Evolutionary conservation across 92 coral and sea anemone species (phyloP), one percentile per base, ranked within the genome.

Genomic region (Umimayanthus kanabou): DNA sequence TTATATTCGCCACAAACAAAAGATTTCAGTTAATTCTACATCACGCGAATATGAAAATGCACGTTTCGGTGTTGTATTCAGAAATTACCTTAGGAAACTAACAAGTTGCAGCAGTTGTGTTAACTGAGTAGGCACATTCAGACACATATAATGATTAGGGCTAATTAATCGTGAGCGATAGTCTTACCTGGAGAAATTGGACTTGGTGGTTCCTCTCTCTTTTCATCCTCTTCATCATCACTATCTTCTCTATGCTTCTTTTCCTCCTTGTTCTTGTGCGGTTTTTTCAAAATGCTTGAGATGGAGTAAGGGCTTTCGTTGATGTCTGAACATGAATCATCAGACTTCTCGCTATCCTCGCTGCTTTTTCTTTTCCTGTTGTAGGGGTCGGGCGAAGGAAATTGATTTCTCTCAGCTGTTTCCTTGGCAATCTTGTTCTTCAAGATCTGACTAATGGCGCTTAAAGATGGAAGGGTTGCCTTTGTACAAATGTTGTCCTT

Each of bases 391-490:
- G 87, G 87, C 88, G 89, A 78, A 65, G 92, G 88, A 42, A 88
- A 90, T 75, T 91, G 91, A 42, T 91, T 90, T 77, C 97, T 90
- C 67, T 89, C 93, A 13, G 91, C 92, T 14, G 88, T 94, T 69
- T 94, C 97, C 76, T 88, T 83, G 42, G 92, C 94, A 53, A 96
- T 92, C 89, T 92, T 96, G 61, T 90, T 87, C 85, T 95, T 96
- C 89, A 96, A 72, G 64, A 95, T 93, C 50, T 95, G 96, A 80
- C 99, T 96, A 81, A 96, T 96, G 69, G 98, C 98, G 76, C 95
- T 92, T 15, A 96, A 90, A 25, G 99, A 93, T 2, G 99, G 99
- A 50, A 96, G 93, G 42, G 99, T 96, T 10, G 90, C 90, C 61
- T 95, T 93, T 74, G 88, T 91, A 58, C 99, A 96, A 42, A 96